A percentile compares a stretch with the other conserved stretches of the same genome.
These are phyloP conservation scores for Charanyca ferruginea DNA, from an alignment of 2,888 invertebrate species.

Conservation along the genomic window DNA sequence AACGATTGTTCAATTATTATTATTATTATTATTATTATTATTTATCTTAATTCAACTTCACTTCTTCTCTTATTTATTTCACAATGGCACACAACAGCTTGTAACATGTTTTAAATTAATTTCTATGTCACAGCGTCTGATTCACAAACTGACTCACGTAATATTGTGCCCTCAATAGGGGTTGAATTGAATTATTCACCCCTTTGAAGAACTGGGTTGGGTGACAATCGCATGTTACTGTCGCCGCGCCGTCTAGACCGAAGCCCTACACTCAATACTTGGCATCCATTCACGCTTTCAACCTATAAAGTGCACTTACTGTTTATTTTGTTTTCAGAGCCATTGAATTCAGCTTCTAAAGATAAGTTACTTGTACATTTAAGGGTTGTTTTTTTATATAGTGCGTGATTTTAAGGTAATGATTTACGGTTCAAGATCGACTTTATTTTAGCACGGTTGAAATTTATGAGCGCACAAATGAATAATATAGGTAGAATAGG, in stretches of 20 bases:
- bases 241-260: conserved; percentile 52
- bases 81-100: too few species aligned
- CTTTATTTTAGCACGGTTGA: too few species aligned
- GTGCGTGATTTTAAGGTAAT: background rate
- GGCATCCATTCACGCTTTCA: conserved; percentile 45
- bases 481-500: too few species aligned
- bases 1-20: too few species aligned
- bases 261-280: conserved; percentile 31
- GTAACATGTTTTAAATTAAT: background rate
- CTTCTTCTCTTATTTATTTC: too few species aligned
- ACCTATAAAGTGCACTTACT: conserved; percentile 44
- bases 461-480: too few species aligned
- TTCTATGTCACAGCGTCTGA: conserved; percentile 10
- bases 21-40: too few species aligned
- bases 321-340: conserved; percentile 16
- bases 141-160: conserved; percentile 9
- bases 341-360: conserved; percentile 11
- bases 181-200: conserved; percentile 28
- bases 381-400: conserved; percentile 1
- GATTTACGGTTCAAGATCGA: too few species aligned
- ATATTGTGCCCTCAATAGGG: conserved; percentile 2
- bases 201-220: conserved; percentile 3
- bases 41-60: too few species aligned
- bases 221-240: conserved; percentile 28
- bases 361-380: conserved; percentile 4